A percentile compares a stretch with the other conserved stretches of the same genome.
phyloP scores from a whole-genome alignment of 2,113 vertebrate species.

The Aleadryas rufinucha region DNA sequence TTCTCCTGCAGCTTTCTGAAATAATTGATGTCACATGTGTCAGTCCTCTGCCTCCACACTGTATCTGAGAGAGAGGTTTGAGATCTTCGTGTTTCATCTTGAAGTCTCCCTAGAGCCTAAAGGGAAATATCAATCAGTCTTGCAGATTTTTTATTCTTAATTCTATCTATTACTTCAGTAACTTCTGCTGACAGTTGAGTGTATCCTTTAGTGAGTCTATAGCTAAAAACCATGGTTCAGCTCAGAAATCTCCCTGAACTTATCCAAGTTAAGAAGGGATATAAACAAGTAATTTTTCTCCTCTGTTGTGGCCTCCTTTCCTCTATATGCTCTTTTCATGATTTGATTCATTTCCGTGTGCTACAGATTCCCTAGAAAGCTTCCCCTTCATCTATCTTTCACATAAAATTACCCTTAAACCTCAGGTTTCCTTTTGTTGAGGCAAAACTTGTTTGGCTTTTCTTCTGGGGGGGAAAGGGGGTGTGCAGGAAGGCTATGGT shows the following conservation, averaged over 20 bases:
- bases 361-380: neutral
- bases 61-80: neutral
- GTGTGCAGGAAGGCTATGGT: accelerated
- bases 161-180: neutral
- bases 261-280: neutral
- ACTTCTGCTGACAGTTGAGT: neutral
- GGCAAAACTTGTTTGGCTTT: neutral
- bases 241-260: neutral
- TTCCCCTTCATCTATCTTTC: neutral
- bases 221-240: neutral
- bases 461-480: accelerated
- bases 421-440: neutral
- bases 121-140: neutral
- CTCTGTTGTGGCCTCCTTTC: neutral
- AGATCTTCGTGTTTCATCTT: neutral
- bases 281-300: neutral
- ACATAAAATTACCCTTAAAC: neutral
- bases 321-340: neutral
- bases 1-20: neutral
- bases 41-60: neutral
- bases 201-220: neutral
- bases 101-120: neutral
- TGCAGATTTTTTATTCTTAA: neutral
- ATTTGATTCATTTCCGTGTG: neutral
- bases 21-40: neutral